Base-by-base conservation (phyloP, 2,113 vertebrate genomes). In the Esox niger region DNA sequence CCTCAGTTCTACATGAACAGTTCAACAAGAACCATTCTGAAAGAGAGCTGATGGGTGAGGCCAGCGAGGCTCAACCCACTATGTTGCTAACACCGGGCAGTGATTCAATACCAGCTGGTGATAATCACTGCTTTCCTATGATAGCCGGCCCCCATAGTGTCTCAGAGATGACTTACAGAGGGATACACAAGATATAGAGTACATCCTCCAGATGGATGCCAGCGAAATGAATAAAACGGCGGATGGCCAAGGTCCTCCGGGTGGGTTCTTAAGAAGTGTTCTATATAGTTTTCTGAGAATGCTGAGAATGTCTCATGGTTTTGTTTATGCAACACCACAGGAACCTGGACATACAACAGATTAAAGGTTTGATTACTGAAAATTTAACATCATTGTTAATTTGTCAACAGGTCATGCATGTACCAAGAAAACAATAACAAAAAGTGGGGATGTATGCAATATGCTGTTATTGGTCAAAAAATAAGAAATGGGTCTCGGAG, bases 381-480 rank as follows among this genome's bases (percentile, higher is more conserved):
- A 68, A 9, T 47, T 73, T 86, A 87, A 87, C 77, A 73, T 59
- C 71, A 84, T 87, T 84, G 83, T 78, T 84, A 10, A 15, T 43
- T 77, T 81, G 70, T 76, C 82, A 85, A 84, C 74, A 78, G 77
- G 72, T 79, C 79, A 68, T 75, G 64, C 79, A 68, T 75, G 64
- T 26, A 66, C 80, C 80, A 82, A 81, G 76, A 82, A 74, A 69
- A 72, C 70, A 56, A 58, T 81, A 68, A 77, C 75, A 64, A 72
- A 79, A 81, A 80, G 76, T 62, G 0, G 1, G 38, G 47, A 43
- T 66, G 79, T 57, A 21, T 8, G 65, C 75, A 77, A 80, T 75
- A 70, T 82, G 73, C 75, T 77, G 82, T 79, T 75, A 76, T 72
- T 67, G 69, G 82, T 84, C 77, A 81, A 73, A 86, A 81, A 81